Evolutionary conservation across 2,113 vertebrate species (phyloP), one percentile per base, ranked within the genome.

Genomic region (Nothocercus julius): DNA sequence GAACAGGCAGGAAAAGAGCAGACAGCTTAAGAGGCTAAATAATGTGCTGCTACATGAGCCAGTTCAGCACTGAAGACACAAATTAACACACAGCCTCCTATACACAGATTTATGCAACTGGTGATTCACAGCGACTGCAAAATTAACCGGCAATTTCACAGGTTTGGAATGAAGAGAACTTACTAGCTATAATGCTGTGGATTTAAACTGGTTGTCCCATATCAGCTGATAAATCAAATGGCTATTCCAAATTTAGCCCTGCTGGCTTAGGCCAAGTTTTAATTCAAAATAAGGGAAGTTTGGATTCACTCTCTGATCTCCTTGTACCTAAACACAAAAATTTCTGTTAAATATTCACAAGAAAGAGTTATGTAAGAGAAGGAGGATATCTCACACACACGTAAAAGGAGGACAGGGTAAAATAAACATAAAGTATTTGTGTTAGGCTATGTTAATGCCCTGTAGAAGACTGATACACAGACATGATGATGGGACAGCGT

Each of bases 321-420:
- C 58, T 25, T 58, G 81, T 49, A 82, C 40, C 9, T 58, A 82
- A 87, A 87, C 1, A 8, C 74, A 63, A 10, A 4, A 15, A 82
- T 54, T 84, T 90, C 53, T 79, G 58, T 89, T 78, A 82, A 68
- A 67, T 79, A 76, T 45, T 79, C 24, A 42, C 6, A 2, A 73
- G 45, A 72, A 14, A 64, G 80, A 90, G 80, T 88, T 82, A 86
- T 70, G 82, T 62, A 87, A 92, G 81, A 62, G 64, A 77, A 94
- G 92, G 96, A 96, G 93, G 92, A 96, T 96, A 92, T 76, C 73
- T 90, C 83, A 79, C 53, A 40, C 53, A 90, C 53, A 90, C 19
- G 7, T 85, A 90, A 87, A 96, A 88, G 92, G 90, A 94, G 88
- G 78, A 94, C 82, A 79, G 74, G 34, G 86, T 88, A 96, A 92